Evolutionary conservation across 2,888 invertebrate species (phyloP).

Genomic region (Protophormia terraenovae): DNA sequence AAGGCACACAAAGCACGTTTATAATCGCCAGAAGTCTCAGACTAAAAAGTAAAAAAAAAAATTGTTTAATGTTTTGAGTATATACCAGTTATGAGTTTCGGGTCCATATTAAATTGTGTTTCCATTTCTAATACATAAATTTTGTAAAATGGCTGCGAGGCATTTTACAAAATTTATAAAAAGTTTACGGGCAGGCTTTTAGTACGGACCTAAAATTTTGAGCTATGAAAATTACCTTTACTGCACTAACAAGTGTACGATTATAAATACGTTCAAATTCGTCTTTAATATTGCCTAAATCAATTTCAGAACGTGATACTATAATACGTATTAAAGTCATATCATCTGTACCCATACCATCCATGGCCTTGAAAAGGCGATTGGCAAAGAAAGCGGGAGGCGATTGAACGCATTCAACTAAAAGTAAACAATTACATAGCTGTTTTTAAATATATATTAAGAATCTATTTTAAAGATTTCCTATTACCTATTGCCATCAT

Average conservation of each 20-base stretch:
- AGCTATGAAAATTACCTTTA: slow-evolving; percentile 84
- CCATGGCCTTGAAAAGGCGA: slow-evolving; percentile 85
- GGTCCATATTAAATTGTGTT: too few relatives aligned
- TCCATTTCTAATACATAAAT: too few relatives aligned
- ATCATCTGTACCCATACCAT: slow-evolving; percentile 88
- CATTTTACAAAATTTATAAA: too few relatives aligned
- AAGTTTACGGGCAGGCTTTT: too few relatives aligned
- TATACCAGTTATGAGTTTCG: too few relatives aligned
- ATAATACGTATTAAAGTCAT: slow-evolving; percentile 86
- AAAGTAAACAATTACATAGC: too few relatives aligned
- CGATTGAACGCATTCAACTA: slow-evolving; percentile 87
- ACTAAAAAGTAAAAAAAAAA: slow-evolving; percentile 41
- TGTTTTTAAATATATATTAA: too few relatives aligned
- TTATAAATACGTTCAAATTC: slow-evolving; percentile 87
- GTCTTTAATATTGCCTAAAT: slow-evolving; percentile 86
- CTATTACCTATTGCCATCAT: slow-evolving; percentile 85
- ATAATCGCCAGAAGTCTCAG: slow-evolving; percentile 63
- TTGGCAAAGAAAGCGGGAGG: slow-evolving; percentile 86
- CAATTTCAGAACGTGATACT: slow-evolving; percentile 86
- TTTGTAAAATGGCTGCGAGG: too few relatives aligned
- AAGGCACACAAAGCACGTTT: slow-evolving; percentile 61
- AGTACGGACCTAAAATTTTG: too few relatives aligned
- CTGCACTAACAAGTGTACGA: slow-evolving; percentile 85
- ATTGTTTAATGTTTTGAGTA: too few relatives aligned
- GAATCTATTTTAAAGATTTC: slow-evolving; percentile 75